Percentiles rank a stretch among this genome's conserved stretches.
Evolutionary conservation across 2,888 invertebrate genomes (phyloP).

Genomic region (Diplazon laetatorius): DNA sequence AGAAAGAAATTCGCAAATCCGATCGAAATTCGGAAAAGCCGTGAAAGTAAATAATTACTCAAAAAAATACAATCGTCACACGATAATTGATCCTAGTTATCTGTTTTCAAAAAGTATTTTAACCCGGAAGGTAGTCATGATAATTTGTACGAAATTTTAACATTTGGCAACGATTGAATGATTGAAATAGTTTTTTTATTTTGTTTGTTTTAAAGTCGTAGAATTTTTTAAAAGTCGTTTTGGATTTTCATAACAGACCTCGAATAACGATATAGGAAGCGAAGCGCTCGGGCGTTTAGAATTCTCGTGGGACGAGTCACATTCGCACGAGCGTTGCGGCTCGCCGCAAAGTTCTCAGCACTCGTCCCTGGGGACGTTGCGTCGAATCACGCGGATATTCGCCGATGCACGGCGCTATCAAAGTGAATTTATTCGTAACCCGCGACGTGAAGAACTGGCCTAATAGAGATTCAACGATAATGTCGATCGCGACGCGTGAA

Average conservation of each 20-base stretch:
- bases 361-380: constrained; percentile 45
- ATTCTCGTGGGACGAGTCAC: constrained; percentile 63
- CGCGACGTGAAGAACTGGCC: constrained; percentile 1
- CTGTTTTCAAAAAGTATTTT: no score
- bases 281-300: constrained; percentile 22
- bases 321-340: background rate
- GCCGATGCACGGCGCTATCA: constrained; percentile 18
- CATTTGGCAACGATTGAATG: background rate
- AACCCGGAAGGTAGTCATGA: no score
- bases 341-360: constrained; percentile 33
- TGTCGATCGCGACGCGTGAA: constrained; percentile 15
- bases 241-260: constrained; percentile 20
- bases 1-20: no score
- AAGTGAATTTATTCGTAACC: constrained; percentile 38
- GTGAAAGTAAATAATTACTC: no score
- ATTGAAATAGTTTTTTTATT: background rate
- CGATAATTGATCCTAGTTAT: no score
- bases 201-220: background rate
- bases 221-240: background rate
- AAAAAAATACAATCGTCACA: no score
- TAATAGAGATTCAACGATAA: constrained; percentile 47
- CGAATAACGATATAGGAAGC: constrained; percentile 45
- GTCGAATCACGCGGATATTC: constrained; percentile 30
- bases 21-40: no score
- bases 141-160: no score